Conservation (phyloP, 2,797 vertebrate genomes). For the Sparidentex hasta region DNA sequence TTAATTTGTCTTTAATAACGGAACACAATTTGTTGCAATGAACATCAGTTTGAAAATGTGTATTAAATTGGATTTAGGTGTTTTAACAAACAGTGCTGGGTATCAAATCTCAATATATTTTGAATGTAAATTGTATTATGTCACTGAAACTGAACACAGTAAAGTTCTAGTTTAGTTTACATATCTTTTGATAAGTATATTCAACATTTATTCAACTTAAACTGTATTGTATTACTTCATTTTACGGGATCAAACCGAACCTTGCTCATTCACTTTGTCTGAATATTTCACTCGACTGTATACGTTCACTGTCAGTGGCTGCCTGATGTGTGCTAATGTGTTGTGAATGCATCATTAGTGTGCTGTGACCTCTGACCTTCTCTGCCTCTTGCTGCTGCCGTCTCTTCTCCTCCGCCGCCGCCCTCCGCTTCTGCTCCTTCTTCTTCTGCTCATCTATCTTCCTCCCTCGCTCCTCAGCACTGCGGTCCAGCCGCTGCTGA, state of each 20-base stretch:
- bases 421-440: constrained; percentile 88
- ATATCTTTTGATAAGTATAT: neutral
- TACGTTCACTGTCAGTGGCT: neutral
- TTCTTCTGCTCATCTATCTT: constrained; percentile 90
- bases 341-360: neutral
- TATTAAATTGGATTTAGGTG: too few relatives aligned
- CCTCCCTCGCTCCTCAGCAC: constrained; percentile 89
- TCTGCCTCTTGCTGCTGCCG: constrained; percentile 89
- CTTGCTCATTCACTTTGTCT: neutral
- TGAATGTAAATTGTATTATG: too few relatives aligned
- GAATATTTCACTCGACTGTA: neutral
- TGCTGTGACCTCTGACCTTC: constrained; percentile 86
- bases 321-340: neutral
- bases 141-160: too few relatives aligned
- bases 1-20: too few relatives aligned
- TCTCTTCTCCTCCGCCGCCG: constrained; percentile 90
- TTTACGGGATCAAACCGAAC: too few relatives aligned
- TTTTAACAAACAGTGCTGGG: too few relatives aligned
- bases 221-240: too few relatives aligned
- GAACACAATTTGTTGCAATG: neutral
- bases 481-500: constrained; percentile 89
- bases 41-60: too few relatives aligned
- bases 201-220: too few relatives aligned
- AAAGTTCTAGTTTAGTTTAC: neutral
- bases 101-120: too few relatives aligned